Base-by-base conservation (phyloP, 2,888 invertebrate species). In the Ferrisia virgata region DNA sequence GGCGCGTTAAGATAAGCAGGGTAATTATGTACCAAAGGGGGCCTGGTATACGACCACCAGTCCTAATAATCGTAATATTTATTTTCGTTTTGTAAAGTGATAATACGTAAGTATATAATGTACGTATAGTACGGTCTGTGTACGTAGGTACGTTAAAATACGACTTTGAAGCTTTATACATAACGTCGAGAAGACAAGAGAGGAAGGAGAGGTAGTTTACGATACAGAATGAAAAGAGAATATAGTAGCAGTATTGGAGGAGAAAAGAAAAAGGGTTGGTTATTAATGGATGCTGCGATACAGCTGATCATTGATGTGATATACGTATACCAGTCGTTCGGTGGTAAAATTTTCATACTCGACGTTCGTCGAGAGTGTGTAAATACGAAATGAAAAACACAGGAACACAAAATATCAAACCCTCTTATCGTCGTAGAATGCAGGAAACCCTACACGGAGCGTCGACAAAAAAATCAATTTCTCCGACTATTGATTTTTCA, bases 401-500 rank as follows among this genome's bases (percentile, higher is more conserved):
- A 18, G 36, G 72, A 76, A 76, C 33, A 76, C 33, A 76, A 76
- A 69, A 76, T 76, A 76, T 36, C 72, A 76, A 76, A 76, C 72
- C 72, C 72, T 76, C 33, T 76, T 33, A 76, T 53, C 53, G 53
- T 22, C 22, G 53, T 76, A 76, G 36, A 76, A 76, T 76, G 72
- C 72, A 36, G 72, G 72, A 76, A 76, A 76, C 72, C 72, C 72
- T 76, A 76, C 72, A 28, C 31, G 72, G 33, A 76, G 72, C 72
- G 72, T 76, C 36, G 36, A 76, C 72, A 36, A 33, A 76, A 69
- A 76, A 76, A 76, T 76, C 72, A 76, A 76, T 76, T 76, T 76
- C 36, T 36, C 72, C 72, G 36, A 76, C 8, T 76, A 76, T 76
- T 76, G 72, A 76, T 76, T 76, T 76, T 76, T 76, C n/a, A n/a